A percentile compares a stretch with the other conserved stretches of the same genome.
These are phyloP conservation scores for Chanos chanos DNA, from an alignment of 2,797 vertebrate species.

Conservation along the genomic window DNA sequence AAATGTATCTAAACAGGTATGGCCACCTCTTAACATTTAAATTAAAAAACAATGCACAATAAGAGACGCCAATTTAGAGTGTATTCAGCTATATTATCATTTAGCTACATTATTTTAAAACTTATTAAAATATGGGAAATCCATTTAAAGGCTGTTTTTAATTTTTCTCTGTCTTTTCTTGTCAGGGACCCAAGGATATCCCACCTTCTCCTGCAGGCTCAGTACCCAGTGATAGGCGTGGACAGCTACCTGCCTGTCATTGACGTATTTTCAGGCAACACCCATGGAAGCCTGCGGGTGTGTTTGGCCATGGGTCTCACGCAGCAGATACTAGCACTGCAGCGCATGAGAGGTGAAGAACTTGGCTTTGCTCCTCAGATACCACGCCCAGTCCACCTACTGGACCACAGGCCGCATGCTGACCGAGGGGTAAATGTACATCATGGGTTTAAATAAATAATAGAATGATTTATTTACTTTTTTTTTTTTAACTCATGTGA, in stretches of 20 bases:
- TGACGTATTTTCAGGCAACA: constrained; percentile 82
- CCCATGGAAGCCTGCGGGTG: constrained; percentile 82
- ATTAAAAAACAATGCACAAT: too few species aligned
- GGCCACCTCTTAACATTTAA: too few species aligned
- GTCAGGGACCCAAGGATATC: constrained; percentile 82
- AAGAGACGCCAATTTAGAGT: too few species aligned
- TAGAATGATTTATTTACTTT: too few species aligned
- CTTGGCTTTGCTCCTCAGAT: constrained; percentile 36
- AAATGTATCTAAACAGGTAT: too few species aligned
- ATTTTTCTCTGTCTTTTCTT: background rate
- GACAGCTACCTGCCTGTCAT: constrained; percentile 85
- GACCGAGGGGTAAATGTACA: too few species aligned
- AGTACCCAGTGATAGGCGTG: constrained; percentile 89
- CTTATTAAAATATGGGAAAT: too few species aligned
- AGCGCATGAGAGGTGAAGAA: constrained; percentile 77
- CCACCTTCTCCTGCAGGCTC: constrained; percentile 83
- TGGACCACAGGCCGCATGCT: constrained; percentile 68
- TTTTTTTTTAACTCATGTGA: background rate
- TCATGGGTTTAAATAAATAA: too few species aligned
- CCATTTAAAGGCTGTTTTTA: background rate
- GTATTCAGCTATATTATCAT: too few species aligned
- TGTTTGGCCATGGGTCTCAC: constrained; percentile 87
- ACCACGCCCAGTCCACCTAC: constrained; percentile 72
- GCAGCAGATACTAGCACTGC: constrained; percentile 81
- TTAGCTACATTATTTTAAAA: too few species aligned